Evolutionary conservation across 2,113 vertebrate species (phyloP).

Genomic region (Puntigrus tetrazona): DNA sequence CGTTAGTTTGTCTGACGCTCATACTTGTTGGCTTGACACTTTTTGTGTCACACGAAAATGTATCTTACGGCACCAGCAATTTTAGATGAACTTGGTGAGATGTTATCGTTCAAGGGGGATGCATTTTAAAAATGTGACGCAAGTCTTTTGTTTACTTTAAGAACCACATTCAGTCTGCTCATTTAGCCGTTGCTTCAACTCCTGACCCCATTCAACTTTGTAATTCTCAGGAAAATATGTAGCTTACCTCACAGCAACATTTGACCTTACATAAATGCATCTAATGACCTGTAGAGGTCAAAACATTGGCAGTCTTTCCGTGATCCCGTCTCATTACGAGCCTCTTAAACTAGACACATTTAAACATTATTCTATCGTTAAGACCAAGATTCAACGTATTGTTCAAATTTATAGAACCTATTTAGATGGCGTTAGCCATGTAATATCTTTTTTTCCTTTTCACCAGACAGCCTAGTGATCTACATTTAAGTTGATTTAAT

Average conservation of each 20-base stretch:
- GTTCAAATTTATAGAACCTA: not conserved
- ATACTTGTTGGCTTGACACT: not conserved
- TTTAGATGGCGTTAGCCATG: not conserved
- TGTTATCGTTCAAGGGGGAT: not conserved
- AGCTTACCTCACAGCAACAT: constrained; percentile 16
- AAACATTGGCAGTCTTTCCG: not conserved
- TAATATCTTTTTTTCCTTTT: not conserved
- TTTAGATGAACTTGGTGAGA: not conserved
- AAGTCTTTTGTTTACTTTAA: not conserved
- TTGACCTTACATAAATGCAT: not conserved
- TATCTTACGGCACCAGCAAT: not conserved
- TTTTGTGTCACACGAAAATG: not conserved
- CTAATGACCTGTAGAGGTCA: constrained; percentile 10
- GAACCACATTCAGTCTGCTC: not conserved
- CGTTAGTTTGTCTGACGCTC: not conserved
- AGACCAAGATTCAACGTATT: not conserved
- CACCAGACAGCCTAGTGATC: not conserved
- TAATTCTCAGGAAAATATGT: constrained; percentile 33
- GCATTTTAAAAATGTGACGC: not conserved
- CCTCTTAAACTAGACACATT: not conserved
- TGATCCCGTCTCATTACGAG: not conserved
- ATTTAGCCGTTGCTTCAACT: constrained; percentile 10
- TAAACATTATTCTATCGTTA: not conserved
- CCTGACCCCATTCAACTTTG: not conserved
- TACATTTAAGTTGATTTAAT: constrained; percentile 1